A percentile compares a stretch with the other conserved stretches of the same genome.
Evolutionary conservation across 2,797 vertebrate genomes (phyloP).

Genomic region (Apodemus agrarius): DNA sequence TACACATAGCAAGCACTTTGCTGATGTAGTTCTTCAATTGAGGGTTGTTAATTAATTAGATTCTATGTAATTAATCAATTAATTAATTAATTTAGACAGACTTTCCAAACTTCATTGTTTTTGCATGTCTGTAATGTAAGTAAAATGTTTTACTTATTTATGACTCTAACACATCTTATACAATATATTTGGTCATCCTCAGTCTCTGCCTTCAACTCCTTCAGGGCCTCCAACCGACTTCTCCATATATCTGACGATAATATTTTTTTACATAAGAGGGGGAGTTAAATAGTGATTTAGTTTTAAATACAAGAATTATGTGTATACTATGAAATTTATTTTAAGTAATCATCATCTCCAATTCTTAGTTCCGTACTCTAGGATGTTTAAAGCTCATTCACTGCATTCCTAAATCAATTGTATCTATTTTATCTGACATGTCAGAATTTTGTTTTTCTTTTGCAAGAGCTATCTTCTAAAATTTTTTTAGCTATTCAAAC

Average conservation of each 20-base stretch:
- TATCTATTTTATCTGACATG: not conserved
- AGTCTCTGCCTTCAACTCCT: not conserved
- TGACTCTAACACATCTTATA: not conserved
- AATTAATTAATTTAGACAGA: no score
- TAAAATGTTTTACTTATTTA: not conserved
- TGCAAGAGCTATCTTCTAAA: not conserved
- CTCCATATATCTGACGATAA: not conserved
- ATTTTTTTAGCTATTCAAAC: not conserved
- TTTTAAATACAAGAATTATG: not conserved
- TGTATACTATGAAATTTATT: not conserved
- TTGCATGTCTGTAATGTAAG: not conserved
- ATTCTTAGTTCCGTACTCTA: not conserved
- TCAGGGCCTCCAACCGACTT: not conserved
- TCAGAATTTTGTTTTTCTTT: not conserved
- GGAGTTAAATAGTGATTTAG: not conserved
- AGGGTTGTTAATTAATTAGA: not conserved
- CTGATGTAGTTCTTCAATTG: not conserved
- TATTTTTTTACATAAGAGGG: not conserved
- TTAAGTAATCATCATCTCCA: not conserved
- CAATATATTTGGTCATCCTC: not conserved
- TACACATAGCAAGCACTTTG: not conserved
- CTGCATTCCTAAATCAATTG: not conserved
- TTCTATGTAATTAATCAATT: not conserved
- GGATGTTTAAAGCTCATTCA: not conserved
- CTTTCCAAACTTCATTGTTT: not conserved